Conservation (phyloP, 2,797 vertebrate species). For the Falco berigora region DNA sequence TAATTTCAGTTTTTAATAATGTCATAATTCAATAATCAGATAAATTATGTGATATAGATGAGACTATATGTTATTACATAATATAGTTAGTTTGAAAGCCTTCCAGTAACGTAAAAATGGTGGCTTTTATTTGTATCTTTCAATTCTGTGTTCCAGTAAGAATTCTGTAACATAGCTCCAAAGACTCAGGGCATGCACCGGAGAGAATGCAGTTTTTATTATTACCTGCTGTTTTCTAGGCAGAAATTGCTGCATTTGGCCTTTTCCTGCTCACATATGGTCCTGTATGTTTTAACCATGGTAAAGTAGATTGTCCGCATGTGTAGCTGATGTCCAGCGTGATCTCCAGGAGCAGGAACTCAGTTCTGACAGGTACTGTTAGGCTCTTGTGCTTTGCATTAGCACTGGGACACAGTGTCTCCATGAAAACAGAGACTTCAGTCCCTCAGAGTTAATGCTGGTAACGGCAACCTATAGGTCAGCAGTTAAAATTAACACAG, state of each 20-base stretch:
- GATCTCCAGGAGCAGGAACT: not conserved
- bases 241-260: not conserved
- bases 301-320: not conserved
- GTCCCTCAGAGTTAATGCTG: not conserved
- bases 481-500: not conserved
- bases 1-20: not conserved
- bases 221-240: not conserved
- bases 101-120: not conserved
- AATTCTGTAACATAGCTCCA: not conserved
- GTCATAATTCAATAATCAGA: not conserved
- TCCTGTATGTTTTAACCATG: not conserved
- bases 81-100: not conserved
- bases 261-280: not conserved
- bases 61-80: not conserved
- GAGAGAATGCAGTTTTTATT: not conserved
- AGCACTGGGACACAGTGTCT: not conserved
- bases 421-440: not conserved
- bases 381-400: not conserved
- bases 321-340: not conserved
- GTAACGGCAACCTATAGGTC: not conserved
- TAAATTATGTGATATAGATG: not conserved
- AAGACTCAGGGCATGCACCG: not conserved
- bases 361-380: not conserved
- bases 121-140: not conserved
- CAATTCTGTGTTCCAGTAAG: not conserved